phyloP scores from a whole-genome alignment of 2,113 vertebrate genomes.

The Trogon surrucura region DNA sequence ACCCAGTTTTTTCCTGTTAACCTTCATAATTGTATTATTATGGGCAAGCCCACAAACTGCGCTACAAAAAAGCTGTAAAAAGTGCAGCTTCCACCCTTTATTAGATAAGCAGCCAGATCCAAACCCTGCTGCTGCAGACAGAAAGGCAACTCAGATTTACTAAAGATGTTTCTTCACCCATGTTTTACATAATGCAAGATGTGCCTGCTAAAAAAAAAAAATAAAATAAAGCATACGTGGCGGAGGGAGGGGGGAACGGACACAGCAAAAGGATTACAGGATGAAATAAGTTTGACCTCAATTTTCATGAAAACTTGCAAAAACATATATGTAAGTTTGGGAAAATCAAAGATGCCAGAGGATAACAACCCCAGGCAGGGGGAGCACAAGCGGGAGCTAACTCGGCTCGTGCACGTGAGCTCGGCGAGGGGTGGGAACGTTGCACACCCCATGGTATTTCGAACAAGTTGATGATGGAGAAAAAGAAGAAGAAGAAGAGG shows the following conservation, averaged over 20 bases:
- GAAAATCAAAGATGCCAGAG: background rate
- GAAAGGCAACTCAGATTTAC: constrained; percentile 31
- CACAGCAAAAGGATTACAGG: background rate
- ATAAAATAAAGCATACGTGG: background rate
- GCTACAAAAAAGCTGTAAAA: constrained; percentile 74
- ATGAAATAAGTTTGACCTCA: constrained; percentile 71
- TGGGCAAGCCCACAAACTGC: constrained; percentile 76
- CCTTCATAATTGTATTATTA: constrained; percentile 90
- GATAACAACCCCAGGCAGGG: background rate
- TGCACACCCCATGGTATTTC: background rate
- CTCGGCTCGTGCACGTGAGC: accelerated
- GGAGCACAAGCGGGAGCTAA: background rate
- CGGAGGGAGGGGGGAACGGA: no score
- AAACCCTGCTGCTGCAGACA: constrained; percentile 49
- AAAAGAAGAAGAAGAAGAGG: background rate
- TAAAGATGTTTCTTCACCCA: constrained; percentile 45
- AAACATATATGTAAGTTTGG: constrained; percentile 2
- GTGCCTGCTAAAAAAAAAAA: background rate
- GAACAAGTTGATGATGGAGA: background rate
- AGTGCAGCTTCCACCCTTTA: constrained; percentile 72
- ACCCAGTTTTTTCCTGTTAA: constrained; percentile 92
- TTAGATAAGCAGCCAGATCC: constrained; percentile 74
- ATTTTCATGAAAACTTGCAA: constrained; percentile 61
- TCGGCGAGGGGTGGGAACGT: background rate
- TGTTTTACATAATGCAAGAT: constrained; percentile 42